Percentiles rank a stretch among this genome's conserved stretches.
Conservation (phyloP, 2,888 invertebrate genomes). For the Ornithoptera priamus region DNA sequence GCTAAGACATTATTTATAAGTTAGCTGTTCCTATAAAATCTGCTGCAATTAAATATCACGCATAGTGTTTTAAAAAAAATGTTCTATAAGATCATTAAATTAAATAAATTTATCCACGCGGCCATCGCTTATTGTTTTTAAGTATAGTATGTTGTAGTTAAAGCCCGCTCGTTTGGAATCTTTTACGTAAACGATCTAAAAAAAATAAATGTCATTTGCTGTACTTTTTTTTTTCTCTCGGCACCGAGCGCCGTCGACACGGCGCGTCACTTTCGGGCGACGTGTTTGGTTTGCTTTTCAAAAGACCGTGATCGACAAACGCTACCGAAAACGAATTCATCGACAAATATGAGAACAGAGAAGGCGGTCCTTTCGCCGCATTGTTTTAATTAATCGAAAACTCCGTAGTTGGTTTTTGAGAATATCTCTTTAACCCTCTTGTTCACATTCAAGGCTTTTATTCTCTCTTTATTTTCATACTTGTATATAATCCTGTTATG, state of each 20-base stretch:
- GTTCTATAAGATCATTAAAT: no score
- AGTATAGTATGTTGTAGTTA: conserved; percentile 6
- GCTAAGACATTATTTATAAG: no score
- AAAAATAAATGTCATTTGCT: conserved; percentile 29
- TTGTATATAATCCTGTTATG: no score
- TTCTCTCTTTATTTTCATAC: no score
- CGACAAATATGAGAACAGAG: conserved; percentile 22
- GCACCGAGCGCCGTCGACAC: conserved; percentile 35
- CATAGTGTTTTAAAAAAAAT: no score
- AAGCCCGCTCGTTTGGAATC: conserved; percentile 13
- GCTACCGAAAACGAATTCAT: conserved; percentile 39
- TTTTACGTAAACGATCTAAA: conserved; percentile 15
- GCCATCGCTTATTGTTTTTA: not conserved
- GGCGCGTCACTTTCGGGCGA: conserved; percentile 38
- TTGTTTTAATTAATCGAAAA: conserved; percentile 21
- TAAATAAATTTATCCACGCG: no score
- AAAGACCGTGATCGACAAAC: conserved; percentile 35
- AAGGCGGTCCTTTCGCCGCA: conserved; percentile 10
- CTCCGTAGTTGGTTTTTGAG: not conserved
- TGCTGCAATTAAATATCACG: no score
- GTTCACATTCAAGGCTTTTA: no score
- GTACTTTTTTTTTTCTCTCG: conserved; percentile 21
- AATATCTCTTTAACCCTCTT: not conserved
- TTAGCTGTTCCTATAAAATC: no score
- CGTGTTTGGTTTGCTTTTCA: conserved; percentile 36